phyloP scores from a whole-genome alignment of 2,113 vertebrate species.

The Pachycephala philippinensis region DNA sequence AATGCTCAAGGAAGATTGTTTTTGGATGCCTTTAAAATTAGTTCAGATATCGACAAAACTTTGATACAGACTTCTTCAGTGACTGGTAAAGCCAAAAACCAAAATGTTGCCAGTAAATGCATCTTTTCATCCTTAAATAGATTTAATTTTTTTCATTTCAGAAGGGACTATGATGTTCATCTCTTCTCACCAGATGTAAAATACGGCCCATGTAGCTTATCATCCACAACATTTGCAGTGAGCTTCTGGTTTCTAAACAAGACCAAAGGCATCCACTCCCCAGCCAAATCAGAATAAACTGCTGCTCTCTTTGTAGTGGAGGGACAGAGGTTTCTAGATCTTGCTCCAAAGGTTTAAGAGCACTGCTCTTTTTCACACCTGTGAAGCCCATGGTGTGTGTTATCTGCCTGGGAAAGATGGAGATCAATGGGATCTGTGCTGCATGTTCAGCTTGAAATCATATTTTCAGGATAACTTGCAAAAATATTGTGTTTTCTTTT shows the following conservation, averaged over 20 bases:
- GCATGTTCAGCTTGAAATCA: background rate
- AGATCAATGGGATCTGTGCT: slow-evolving; percentile 3
- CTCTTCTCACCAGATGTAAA: background rate
- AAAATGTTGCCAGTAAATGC: background rate
- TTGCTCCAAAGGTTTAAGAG: background rate
- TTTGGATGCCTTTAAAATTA: background rate
- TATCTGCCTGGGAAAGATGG: slow-evolving; percentile 12
- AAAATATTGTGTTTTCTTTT: slow-evolving; percentile 44
- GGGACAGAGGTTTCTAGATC: background rate
- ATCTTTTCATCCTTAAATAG: background rate
- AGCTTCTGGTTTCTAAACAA: background rate
- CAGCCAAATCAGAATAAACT: background rate
- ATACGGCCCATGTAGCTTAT: background rate
- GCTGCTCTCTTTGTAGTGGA: background rate
- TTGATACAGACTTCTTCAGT: background rate
- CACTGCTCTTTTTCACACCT: background rate
- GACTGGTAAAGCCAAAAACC: background rate
- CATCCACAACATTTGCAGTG: background rate
- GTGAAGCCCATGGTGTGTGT: background rate
- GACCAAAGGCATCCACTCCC: background rate
- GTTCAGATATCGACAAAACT: background rate
- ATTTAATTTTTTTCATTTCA: background rate
- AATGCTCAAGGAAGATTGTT: background rate
- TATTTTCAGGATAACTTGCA: slow-evolving; percentile 46
- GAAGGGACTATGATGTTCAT: background rate